A percentile compares a stretch with the other conserved stretches of the same genome.
Evolutionary conservation across 2,888 invertebrate species (phyloP).

Genomic region (Sphaerophoria rueppellii): DNA sequence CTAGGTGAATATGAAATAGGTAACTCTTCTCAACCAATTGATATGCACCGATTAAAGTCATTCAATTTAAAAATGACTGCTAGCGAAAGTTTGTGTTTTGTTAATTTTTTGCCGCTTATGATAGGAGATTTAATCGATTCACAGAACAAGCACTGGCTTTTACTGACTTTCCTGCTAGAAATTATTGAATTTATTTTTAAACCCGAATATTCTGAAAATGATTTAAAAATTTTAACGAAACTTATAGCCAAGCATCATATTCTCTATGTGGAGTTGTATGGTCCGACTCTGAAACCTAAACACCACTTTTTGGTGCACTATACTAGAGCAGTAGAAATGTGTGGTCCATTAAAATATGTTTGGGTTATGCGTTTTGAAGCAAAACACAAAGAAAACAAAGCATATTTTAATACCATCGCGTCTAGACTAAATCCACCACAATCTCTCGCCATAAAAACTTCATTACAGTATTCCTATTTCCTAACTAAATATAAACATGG

Average conservation of each 20-base stretch:
- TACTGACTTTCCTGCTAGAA: background rate
- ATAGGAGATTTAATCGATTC: background rate
- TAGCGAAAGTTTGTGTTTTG: constrained; percentile 32
- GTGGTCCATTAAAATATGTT: constrained; percentile 6
- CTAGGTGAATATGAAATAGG: constrained; percentile 51
- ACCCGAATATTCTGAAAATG: background rate
- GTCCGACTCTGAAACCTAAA: constrained; percentile 8
- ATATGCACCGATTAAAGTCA: constrained; percentile 20
- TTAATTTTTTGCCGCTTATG: background rate
- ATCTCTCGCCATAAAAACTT: background rate
- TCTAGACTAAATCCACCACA: background rate
- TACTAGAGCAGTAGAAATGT: constrained; percentile 2
- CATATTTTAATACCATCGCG: background rate
- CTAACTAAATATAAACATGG: no score
- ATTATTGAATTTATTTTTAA: constrained; percentile 10
- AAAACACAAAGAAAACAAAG: constrained; percentile 18
- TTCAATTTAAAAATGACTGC: constrained; percentile 50
- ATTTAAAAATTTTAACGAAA: background rate
- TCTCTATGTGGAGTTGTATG: background rate
- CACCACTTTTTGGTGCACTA: constrained; percentile 22
- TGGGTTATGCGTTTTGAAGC: constrained; percentile 36
- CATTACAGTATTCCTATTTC: no score
- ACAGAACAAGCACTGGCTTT: background rate
- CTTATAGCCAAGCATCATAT: constrained; percentile 1
- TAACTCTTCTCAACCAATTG: constrained; percentile 51